Percentiles rank a stretch among this genome's conserved stretches.
Evolutionary conservation across 2,888 invertebrate genomes (phyloP).

Genomic region (Brachylomia viminalis): DNA sequence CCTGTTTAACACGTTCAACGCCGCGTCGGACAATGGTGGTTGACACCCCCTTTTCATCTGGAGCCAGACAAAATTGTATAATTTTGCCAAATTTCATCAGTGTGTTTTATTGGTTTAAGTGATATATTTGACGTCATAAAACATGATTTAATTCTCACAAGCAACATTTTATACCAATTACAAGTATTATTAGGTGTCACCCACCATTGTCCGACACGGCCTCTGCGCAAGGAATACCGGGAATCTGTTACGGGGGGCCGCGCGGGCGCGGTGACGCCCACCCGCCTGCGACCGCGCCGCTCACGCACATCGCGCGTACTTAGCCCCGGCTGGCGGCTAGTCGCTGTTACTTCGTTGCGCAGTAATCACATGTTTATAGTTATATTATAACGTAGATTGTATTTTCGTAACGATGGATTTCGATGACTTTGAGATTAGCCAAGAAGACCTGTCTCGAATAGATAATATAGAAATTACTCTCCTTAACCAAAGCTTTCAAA

Average conservation of each 20-base stretch:
- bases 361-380: not conserved
- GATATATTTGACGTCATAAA: not conserved
- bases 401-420: too few relatives aligned
- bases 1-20: too few relatives aligned
- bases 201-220: slow-evolving; percentile 18
- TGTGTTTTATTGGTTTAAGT: slow-evolving; percentile 2
- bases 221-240: slow-evolving; percentile 14
- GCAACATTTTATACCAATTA: slow-evolving; percentile 1
- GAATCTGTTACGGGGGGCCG: slow-evolving; percentile 11
- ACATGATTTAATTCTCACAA: not conserved
- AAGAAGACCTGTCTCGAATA: too few relatives aligned
- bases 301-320: slow-evolving; percentile 3
- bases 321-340: too few relatives aligned
- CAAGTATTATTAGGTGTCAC: not conserved
- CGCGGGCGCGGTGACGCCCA: not conserved
- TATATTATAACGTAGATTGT: not conserved
- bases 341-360: slow-evolving; percentile 1
- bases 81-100: slow-evolving; percentile 3
- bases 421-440: too few relatives aligned
- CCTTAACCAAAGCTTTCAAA: too few relatives aligned
- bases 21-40: too few relatives aligned
- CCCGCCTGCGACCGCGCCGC: slow-evolving; percentile 4
- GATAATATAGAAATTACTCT: too few relatives aligned
- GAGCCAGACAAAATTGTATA: not conserved
- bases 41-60: not conserved